Conservation (phyloP, 2,888 invertebrate species). For the Aspidiotus rigidus region DNA sequence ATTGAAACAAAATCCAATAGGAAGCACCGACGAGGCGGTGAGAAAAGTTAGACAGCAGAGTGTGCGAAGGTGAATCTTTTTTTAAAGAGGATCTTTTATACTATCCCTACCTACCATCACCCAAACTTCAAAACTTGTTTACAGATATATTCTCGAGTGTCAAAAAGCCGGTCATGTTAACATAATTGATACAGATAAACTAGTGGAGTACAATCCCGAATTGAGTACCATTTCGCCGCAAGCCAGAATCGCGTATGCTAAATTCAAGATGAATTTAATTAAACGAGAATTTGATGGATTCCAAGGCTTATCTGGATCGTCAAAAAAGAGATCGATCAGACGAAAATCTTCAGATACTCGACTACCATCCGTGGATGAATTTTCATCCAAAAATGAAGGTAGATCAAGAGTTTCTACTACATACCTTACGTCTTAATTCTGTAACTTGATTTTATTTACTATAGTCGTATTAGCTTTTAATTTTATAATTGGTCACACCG, state of each 20-base stretch:
- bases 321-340: slow-evolving; percentile 9
- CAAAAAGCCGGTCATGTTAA: slow-evolving; percentile 48
- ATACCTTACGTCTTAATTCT: too few species aligned
- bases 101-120: too few species aligned
- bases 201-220: slow-evolving; percentile 73
- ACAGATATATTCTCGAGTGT: slow-evolving; percentile 22
- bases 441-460: background rate
- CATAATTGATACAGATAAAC: slow-evolving; percentile 61
- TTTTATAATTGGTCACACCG: too few species aligned
- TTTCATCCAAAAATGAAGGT: background rate
- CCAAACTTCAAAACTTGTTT: too few species aligned
- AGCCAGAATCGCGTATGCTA: slow-evolving; percentile 77
- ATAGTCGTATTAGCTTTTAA: background rate
- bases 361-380: background rate
- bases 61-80: slow-evolving; percentile 19
- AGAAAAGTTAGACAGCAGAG: slow-evolving; percentile 25
- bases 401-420: background rate
- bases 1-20: slow-evolving; percentile 63
- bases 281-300: slow-evolving; percentile 48
- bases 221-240: slow-evolving; percentile 64
- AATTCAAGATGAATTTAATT: slow-evolving; percentile 71
- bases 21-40: slow-evolving; percentile 45
- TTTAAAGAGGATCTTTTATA: background rate
- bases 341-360: background rate
- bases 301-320: background rate